phyloP scores from a whole-genome alignment of 2,888 invertebrate genomes.

The Cataglyphis livida region DNA sequence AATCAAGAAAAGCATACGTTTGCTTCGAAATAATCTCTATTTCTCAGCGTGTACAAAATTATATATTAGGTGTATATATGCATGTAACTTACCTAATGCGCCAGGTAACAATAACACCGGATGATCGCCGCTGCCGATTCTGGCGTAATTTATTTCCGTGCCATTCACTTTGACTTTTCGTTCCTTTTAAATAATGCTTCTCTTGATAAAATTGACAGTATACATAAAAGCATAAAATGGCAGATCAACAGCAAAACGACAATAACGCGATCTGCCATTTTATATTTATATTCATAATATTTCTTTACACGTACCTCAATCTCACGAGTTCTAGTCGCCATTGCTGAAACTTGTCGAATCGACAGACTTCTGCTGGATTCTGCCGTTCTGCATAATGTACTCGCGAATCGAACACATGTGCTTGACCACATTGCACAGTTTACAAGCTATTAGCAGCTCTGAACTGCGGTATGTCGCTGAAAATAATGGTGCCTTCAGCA shows the following conservation, averaged over 20 bases:
- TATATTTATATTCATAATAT: neutral
- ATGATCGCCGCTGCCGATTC: constrained; percentile 87
- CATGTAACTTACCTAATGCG: constrained; percentile 87
- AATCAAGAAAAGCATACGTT: neutral
- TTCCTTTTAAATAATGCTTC: constrained; percentile 86
- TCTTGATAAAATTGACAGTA: neutral
- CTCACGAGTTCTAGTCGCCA: neutral
- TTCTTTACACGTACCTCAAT: constrained; percentile 9
- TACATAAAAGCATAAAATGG: neutral
- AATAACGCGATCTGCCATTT: constrained; percentile 10
- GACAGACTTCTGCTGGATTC: no score
- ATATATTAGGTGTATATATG: neutral
- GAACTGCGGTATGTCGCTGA: neutral
- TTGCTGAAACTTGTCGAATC: neutral
- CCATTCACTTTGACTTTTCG: constrained; percentile 88
- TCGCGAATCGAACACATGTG: neutral
- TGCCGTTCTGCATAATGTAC: neutral
- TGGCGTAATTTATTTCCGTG: constrained; percentile 88
- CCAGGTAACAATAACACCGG: constrained; percentile 92
- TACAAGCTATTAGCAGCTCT: neutral
- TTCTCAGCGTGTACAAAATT: neutral
- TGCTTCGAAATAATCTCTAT: neutral
- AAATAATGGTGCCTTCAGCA: neutral
- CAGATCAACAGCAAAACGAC: neutral
- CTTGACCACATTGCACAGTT: neutral